Evolutionary conservation across 2,888 invertebrate genomes (phyloP).

Genomic region (Microplitis deprimator): DNA sequence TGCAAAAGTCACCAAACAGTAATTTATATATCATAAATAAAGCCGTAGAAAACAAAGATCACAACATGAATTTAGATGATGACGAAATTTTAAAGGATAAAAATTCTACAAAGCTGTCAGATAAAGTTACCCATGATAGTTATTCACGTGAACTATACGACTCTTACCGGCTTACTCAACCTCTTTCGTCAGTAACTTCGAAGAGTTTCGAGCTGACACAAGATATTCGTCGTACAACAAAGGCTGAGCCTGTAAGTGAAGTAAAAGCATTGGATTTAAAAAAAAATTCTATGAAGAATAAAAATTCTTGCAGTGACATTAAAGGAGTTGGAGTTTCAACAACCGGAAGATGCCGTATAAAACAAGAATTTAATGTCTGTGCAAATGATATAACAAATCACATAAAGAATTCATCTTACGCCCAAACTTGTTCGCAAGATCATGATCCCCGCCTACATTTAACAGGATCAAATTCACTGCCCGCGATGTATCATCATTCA

Average conservation of each 20-base stretch:
- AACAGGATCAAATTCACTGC: slow-evolving; percentile 50
- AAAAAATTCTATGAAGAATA: slow-evolving; percentile 42
- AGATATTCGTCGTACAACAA: slow-evolving; percentile 48
- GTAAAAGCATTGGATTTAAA: slow-evolving; percentile 47
- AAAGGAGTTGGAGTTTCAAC: slow-evolving; percentile 48
- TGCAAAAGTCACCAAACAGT: slow-evolving; percentile 68
- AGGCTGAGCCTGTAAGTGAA: slow-evolving; percentile 45
- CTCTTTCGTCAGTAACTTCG: slow-evolving; percentile 19
- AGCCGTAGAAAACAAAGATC: slow-evolving; percentile 60
- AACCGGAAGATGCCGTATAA: slow-evolving; percentile 48
- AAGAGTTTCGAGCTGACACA: slow-evolving; percentile 46
- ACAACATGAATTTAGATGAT: slow-evolving; percentile 54
- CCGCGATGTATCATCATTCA: slow-evolving; percentile 55
- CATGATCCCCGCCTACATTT: slow-evolving; percentile 56
- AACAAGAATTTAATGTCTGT: slow-evolving; percentile 46
- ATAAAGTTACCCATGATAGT: slow-evolving; percentile 43
- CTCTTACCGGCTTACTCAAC: slow-evolving; percentile 41
- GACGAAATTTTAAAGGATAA: slow-evolving; percentile 42
- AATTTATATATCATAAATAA: slow-evolving; percentile 69
- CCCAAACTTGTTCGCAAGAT: slow-evolving; percentile 54
- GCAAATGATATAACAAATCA: slow-evolving; percentile 48
- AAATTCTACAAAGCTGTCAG: slow-evolving; percentile 34
- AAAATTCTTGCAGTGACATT: slow-evolving; percentile 2
- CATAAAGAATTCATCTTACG: slow-evolving; percentile 49
- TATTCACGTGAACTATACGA: slow-evolving; percentile 50